Evolutionary conservation across 1,140 invertebrate genomes (phyloP), one percentile per base, ranked within the genome.

Genomic region (Episyrphus balteatus): DNA sequence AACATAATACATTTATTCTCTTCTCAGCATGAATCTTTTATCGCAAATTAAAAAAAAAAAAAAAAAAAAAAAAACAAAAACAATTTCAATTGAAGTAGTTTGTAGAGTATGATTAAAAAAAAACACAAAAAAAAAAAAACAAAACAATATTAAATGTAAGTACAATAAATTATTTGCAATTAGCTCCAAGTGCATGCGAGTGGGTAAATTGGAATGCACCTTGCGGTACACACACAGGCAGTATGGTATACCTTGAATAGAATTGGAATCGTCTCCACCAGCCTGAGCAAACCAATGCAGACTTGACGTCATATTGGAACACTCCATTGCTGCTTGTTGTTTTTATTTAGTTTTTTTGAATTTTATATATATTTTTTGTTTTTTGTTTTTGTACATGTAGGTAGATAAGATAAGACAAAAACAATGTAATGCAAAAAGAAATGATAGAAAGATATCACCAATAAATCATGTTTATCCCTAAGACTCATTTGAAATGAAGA

Each of bases 221-320:
- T 36, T 47, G 39, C 44, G 47, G 44, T 37, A 39, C 26, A 14
- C 26, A 26, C 21, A 44, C n/a, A 21, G 42, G 30, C 30, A 42
- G 38, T 15, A 30, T 13, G 21, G 21, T 26, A 26, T 61, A 60
- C 58, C 58, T 60, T 61, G 58, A 52, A 5, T 26, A 50, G 31
- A 21, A 10, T 47, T 30, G 50, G 47, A 51, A 48, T 52, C 48
- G 51, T 60, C 58, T 34, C 45, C 58, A 52, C 59, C 59, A 56
- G 60, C 58, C 52, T 61, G 52, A 45, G 52, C 52, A 46, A 54
- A 57, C 53, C 58, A 55, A 48, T 57, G 57, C 47, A 57, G 36
- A 39, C 47, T 52, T 45, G 46, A 48, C 48, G 38, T 48, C 38
- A 49, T 48, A 47, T 32, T 37, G 38, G 31, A 17, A 50, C 50